These are phyloP conservation scores for Dolichotis patagonum DNA, from an alignment of 2,113 vertebrate genomes.

Conservation along the genomic window DNA sequence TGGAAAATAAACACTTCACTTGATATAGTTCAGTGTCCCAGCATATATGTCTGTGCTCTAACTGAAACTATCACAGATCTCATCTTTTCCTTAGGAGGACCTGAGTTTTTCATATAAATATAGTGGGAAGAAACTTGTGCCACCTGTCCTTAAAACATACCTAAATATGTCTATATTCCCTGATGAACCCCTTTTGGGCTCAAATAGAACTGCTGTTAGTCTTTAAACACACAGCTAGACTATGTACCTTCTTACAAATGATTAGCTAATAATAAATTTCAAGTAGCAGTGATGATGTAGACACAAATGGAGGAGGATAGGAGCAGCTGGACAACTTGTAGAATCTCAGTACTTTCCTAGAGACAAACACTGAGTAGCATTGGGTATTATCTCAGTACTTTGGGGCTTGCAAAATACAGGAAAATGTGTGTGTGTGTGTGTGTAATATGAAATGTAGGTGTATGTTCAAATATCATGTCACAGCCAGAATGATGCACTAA, in stretches of 20 bases:
- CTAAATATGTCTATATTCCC: neutral
- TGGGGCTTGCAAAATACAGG: neutral
- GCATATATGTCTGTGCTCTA: neutral
- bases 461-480: neutral
- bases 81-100: neutral
- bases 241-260: neutral
- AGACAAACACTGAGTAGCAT: neutral
- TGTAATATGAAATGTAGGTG: neutral
- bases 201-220: neutral
- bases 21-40: neutral
- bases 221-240: slow-evolving; percentile 9
- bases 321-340: neutral
- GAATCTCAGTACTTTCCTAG: neutral
- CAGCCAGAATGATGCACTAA: neutral
- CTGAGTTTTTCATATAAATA: neutral
- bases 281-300: neutral
- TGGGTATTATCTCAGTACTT: neutral
- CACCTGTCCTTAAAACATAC: neutral
- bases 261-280: neutral
- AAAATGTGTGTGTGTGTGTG: neutral
- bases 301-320: neutral
- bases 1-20: neutral
- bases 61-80: neutral
- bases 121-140: neutral
- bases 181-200: neutral